Base-by-base conservation (phyloP, 2,888 invertebrate genomes). In the Oscheius sp. region DNA sequence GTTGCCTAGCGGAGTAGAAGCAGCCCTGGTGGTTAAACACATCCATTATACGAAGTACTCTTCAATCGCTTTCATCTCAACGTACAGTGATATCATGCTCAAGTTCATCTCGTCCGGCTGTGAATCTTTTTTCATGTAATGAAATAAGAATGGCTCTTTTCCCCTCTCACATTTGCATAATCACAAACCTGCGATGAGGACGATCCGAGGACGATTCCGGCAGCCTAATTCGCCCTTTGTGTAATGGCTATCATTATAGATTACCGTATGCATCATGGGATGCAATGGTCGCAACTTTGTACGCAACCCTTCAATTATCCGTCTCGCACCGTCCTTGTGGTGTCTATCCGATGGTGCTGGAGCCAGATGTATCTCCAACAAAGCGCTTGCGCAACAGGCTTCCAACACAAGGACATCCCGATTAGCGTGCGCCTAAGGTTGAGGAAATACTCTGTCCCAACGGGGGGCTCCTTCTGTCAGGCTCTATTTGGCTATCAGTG, bases 261-360 rank as follows among this genome's bases (percentile, higher is more conserved):
- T 70, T 70, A 70, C 70, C 37, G 70, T 70, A 70, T 70, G 70
- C 70, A 70, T 57, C 48, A 33, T 42, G 37, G 58, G 37, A 11
- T 29, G 58, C 70, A 58, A 58, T 59, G 42, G 59, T 59, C 59
- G 59, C 70, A 68, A 70, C 70, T 70, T 70, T 70, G 70, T 70
- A 70, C 70, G 70, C 70, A 70, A 70, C 70, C 70, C 70, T 59
- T 70, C 70, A 70, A 70, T 70, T 70, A 70, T 58, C 42, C 13
- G 35, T n/a, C 68, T 51, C 21, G 21, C 21, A 21, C 55, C 53
- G 68, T 68, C 68, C 68, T 68, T 55, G 68, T 37, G 21, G 21
- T 21, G 21, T 21, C 21, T 21, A 68, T 35, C 53, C 53, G 55
- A 68, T 55, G 4, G 51, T 48, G 65, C 53, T 68, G 21, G 68